phyloP scores from a whole-genome alignment of 2,888 invertebrate genomes.

The Merodon equestris region DNA sequence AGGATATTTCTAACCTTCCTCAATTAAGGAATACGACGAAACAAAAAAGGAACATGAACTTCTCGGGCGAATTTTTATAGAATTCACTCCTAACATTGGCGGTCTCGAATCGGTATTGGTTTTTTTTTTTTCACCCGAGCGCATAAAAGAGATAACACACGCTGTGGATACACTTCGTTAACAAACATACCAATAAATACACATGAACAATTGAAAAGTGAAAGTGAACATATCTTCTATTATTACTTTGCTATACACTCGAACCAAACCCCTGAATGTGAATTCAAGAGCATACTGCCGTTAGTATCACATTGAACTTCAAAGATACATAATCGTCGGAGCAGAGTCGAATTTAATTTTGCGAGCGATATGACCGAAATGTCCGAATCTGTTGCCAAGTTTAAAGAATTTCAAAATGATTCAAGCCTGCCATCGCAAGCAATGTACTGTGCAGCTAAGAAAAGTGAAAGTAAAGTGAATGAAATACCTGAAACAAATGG shows the following conservation, averaged over 20 bases:
- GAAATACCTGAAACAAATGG: slow-evolving; percentile 31
- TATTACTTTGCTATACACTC: slow-evolving; percentile 50
- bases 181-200: slow-evolving; percentile 2
- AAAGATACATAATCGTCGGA: slow-evolving; percentile 56
- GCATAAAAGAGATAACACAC: slow-evolving; percentile 55
- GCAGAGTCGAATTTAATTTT: slow-evolving; percentile 41
- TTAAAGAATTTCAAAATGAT: slow-evolving; percentile 56
- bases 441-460: slow-evolving; percentile 54
- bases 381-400: slow-evolving; percentile 53
- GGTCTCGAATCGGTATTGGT: slow-evolving; percentile 41
- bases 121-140: slow-evolving; percentile 5
- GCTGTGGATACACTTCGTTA: slow-evolving; percentile 15
- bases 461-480: slow-evolving; percentile 61
- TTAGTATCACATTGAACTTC: slow-evolving; percentile 63
- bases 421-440: slow-evolving; percentile 36
- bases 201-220: slow-evolving; percentile 65
- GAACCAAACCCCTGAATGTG: slow-evolving; percentile 47
- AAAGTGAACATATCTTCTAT: slow-evolving; percentile 67
- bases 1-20: not conserved
- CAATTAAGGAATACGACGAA: slow-evolving; percentile 29
- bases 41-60: slow-evolving; percentile 1
- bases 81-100: slow-evolving; percentile 31
- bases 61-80: slow-evolving; percentile 2
- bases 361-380: slow-evolving; percentile 29
- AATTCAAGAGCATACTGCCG: slow-evolving; percentile 64